Percentiles rank a stretch among this genome's conserved stretches.
These are phyloP conservation scores for Penaeus monodon DNA, from an alignment of 2,888 invertebrate species.

Conservation along the genomic window DNA sequence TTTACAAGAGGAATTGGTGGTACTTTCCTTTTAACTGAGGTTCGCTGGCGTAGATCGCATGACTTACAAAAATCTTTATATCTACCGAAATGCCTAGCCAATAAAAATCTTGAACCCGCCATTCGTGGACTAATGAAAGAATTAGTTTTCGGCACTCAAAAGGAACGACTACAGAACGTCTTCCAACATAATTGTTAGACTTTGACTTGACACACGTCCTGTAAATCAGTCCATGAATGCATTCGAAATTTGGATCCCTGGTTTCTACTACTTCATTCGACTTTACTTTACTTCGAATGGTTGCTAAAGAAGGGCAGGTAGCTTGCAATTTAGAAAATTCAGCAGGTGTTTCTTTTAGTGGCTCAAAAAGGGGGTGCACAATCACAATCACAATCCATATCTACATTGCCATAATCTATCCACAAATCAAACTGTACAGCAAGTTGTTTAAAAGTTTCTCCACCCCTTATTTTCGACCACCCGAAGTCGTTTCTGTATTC, in stretches of 20 bases:
- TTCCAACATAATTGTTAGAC: too few relatives aligned
- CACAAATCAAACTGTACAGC: too few relatives aligned
- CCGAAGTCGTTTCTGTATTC: too few relatives aligned
- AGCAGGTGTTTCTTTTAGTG: background rate
- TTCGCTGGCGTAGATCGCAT: conserved; percentile 11
- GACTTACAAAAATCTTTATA: background rate
- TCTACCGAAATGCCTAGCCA: background rate
- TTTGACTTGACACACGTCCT: background rate
- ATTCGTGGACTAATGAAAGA: conserved; percentile 3
- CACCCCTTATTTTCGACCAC: too few relatives aligned
- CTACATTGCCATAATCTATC: too few relatives aligned
- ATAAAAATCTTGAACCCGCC: background rate
- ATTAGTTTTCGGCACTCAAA: background rate
- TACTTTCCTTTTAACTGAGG: background rate
- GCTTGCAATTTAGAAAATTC: conserved; percentile 1
- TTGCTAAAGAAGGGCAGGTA: background rate
- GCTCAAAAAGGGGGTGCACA: too few relatives aligned
- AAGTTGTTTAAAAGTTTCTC: too few relatives aligned
- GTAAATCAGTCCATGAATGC: background rate
- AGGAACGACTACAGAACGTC: background rate
- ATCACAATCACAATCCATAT: too few relatives aligned
- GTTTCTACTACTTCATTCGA: background rate
- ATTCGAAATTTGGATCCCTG: background rate
- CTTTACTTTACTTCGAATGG: conserved; percentile 3
- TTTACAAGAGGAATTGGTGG: background rate